These are phyloP conservation scores for Troides helena DNA, from an alignment of 2,888 invertebrate species.

Conservation along the genomic window DNA sequence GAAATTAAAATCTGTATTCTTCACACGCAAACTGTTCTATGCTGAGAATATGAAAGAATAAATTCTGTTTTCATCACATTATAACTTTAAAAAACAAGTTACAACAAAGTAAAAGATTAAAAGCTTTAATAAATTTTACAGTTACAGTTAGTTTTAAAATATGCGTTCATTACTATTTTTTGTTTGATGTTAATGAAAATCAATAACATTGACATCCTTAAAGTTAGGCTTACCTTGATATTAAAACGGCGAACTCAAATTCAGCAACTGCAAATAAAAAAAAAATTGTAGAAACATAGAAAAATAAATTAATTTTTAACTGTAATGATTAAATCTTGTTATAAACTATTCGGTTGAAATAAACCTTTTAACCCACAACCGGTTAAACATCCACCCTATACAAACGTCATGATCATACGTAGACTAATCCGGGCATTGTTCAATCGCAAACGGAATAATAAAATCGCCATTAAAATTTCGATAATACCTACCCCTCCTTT, in stretches of 20 bases:
- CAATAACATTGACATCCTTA: too few relatives aligned
- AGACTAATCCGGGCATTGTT: slow-evolving; percentile 5
- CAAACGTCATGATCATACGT: not conserved
- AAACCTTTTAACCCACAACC: too few relatives aligned
- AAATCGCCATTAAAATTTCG: slow-evolving; percentile 18
- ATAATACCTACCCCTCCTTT: not conserved
- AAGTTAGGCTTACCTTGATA: slow-evolving; percentile 4
- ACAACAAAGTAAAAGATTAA: too few relatives aligned
- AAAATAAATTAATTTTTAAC: too few relatives aligned
- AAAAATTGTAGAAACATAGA: not conserved
- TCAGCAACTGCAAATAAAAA: not conserved
- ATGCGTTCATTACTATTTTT: not conserved
- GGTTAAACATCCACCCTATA: not conserved
- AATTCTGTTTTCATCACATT: too few relatives aligned
- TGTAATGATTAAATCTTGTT: too few relatives aligned
- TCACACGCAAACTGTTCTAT: not conserved
- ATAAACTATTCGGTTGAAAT: too few relatives aligned
- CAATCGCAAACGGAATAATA: slow-evolving; percentile 14
- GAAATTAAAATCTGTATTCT: not conserved
- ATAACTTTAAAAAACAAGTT: too few relatives aligned
- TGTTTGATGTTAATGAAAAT: not conserved
- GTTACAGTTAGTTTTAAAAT: too few relatives aligned
- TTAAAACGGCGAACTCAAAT: not conserved
- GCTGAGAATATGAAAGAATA: too few relatives aligned
- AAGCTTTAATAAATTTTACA: too few relatives aligned